A percentile compares a stretch with the other conserved stretches of the same genome.
phyloP scores from a whole-genome alignment of 1,140 invertebrate genomes.

The Amyelois transitella region DNA sequence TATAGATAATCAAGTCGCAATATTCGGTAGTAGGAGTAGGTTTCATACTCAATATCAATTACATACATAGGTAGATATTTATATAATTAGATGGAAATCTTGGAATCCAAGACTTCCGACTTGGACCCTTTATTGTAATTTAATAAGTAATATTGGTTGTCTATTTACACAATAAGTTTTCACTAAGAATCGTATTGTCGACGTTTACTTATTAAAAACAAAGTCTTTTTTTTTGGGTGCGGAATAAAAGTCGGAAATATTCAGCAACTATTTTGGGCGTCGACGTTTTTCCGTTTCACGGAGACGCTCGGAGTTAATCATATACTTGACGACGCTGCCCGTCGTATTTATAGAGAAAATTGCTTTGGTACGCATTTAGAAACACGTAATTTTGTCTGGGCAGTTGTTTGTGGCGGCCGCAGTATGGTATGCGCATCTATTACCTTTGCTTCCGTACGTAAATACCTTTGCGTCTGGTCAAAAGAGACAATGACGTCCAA shows the following conservation, averaged over 20 bases:
- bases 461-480: not conserved
- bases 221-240: slow-evolving; percentile 6
- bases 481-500: not conserved
- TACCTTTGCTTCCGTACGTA: not conserved
- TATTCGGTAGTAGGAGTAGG: too few species aligned
- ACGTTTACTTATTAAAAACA: not conserved
- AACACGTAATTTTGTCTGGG: slow-evolving; percentile 46
- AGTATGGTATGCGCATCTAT: slow-evolving; percentile 10
- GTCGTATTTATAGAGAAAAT: slow-evolving; percentile 62
- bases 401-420: slow-evolving; percentile 21
- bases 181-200: too few species aligned
- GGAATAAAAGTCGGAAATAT: slow-evolving; percentile 64
- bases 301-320: slow-evolving; percentile 66
- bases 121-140: too few species aligned
- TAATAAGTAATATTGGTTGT: too few species aligned
- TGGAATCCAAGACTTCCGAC: too few species aligned
- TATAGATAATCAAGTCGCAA: too few species aligned
- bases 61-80: too few species aligned
- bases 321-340: slow-evolving; percentile 50
- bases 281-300: slow-evolving; percentile 64
- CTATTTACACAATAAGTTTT: too few species aligned
- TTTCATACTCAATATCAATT: too few species aligned
- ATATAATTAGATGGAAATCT: too few species aligned
- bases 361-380: slow-evolving; percentile 52
- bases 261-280: slow-evolving; percentile 57